Conservation (phyloP, 2,113 vertebrate genomes). For the Geococcyx californianus region DNA sequence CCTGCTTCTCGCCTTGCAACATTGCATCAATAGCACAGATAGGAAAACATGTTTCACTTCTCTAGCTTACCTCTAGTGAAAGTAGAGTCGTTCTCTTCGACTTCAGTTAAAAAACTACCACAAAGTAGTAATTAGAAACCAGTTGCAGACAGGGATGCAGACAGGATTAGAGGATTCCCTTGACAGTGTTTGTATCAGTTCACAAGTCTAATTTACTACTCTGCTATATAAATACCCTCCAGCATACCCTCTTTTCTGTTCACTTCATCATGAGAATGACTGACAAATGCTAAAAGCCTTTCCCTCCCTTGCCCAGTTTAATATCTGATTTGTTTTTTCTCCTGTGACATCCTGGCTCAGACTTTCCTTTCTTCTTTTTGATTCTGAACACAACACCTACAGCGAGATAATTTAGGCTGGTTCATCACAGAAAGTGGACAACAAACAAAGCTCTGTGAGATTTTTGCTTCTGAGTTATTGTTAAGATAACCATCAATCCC, state of each 20-base stretch:
- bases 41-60: background rate
- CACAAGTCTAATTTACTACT: conserved; percentile 1
- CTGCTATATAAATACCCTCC: background rate
- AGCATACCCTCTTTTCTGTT: background rate
- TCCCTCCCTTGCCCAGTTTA: background rate
- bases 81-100: background rate
- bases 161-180: background rate
- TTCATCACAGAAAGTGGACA: background rate
- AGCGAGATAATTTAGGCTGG: background rate
- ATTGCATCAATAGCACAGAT: background rate
- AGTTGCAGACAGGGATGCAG: background rate
- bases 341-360: background rate
- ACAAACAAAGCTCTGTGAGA: background rate
- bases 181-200: background rate
- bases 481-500: background rate
- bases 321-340: background rate
- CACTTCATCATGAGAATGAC: background rate
- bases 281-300: background rate
- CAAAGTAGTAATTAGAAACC: background rate
- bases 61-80: background rate
- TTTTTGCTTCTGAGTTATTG: background rate
- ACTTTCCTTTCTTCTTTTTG: background rate
- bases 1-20: background rate
- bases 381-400: background rate
- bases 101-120: background rate